phyloP scores from a whole-genome alignment of 2,888 invertebrate genomes.

The Helicoverpa assulta region DNA sequence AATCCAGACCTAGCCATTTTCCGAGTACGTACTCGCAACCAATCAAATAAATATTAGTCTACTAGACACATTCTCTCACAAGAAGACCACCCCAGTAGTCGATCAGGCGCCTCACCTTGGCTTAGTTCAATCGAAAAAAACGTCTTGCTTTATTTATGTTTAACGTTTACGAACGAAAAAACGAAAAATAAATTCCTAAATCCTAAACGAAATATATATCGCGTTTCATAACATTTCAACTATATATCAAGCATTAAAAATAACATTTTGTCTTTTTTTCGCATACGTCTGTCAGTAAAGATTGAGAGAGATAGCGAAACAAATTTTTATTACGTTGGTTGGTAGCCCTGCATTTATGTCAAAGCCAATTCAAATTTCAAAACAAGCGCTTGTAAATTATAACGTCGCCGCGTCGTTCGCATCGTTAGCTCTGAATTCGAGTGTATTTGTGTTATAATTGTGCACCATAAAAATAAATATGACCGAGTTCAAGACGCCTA shows the following conservation, averaged over 20 bases:
- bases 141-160: no score
- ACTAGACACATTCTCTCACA: no score
- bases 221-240: neutral
- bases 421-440: neutral
- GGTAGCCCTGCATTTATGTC: constrained; percentile 19
- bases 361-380: constrained; percentile 16
- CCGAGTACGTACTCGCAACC: no score
- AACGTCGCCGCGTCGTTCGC: neutral
- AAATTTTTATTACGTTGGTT: constrained; percentile 21
- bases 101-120: no score
- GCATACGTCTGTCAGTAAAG: neutral
- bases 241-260: neutral
- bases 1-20: no score
- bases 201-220: neutral
- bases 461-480: constrained; percentile 60
- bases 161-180: no score
- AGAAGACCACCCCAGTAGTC: no score
- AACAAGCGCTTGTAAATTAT: constrained; percentile 21
- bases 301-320: neutral
- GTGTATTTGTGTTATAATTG: neutral
- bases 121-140: no score
- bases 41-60: no score
- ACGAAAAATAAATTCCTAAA: no score
- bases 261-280: constrained; percentile 9
- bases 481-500: constrained; percentile 83